phyloP scores from a whole-genome alignment of 2,888 invertebrate species.

The Callyntrura guangdongensis region DNA sequence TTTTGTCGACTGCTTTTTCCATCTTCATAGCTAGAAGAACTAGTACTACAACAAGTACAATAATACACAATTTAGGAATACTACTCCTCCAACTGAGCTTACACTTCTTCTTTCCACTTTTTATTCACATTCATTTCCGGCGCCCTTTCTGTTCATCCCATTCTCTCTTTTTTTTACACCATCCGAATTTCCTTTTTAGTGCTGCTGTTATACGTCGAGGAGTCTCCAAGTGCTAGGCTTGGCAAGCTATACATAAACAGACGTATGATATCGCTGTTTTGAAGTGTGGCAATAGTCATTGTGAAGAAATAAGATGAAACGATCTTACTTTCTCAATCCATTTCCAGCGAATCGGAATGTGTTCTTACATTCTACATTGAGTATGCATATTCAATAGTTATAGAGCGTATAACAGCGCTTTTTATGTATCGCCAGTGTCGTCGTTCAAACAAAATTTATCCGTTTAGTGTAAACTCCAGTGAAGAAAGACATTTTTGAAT shows the following conservation, averaged over 20 bases:
- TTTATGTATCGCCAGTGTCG: constrained; percentile 35
- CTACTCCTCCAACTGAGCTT: constrained; percentile 16
- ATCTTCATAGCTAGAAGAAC: not conserved
- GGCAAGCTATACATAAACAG: not conserved
- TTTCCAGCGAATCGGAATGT: constrained; percentile 15
- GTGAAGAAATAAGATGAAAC: constrained; percentile 55
- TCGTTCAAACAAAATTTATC: constrained; percentile 65
- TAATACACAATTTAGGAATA: constrained; percentile 57
- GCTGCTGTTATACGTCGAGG: not conserved
- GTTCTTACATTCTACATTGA: constrained; percentile 21
- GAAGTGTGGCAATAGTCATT: constrained; percentile 59
- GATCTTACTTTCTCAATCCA: constrained; percentile 59
- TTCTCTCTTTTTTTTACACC: constrained; percentile 49
- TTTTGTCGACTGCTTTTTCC: constrained; percentile 7
- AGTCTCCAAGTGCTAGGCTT: constrained; percentile 5
- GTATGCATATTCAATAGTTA: not conserved
- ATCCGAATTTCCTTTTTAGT: constrained; percentile 63
- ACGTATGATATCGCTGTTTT: constrained; percentile 49
- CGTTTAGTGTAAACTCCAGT: constrained; percentile 54
- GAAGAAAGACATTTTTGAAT: constrained; percentile 53
- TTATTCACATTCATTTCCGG: constrained; percentile 73
- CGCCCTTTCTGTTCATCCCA: constrained; percentile 56
- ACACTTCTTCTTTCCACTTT: constrained; percentile 51
- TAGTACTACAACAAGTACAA: constrained; percentile 49
- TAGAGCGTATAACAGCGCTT: not conserved